Base-by-base conservation (phyloP, 2,797 vertebrate species). In the Jordanella pulchra region DNA sequence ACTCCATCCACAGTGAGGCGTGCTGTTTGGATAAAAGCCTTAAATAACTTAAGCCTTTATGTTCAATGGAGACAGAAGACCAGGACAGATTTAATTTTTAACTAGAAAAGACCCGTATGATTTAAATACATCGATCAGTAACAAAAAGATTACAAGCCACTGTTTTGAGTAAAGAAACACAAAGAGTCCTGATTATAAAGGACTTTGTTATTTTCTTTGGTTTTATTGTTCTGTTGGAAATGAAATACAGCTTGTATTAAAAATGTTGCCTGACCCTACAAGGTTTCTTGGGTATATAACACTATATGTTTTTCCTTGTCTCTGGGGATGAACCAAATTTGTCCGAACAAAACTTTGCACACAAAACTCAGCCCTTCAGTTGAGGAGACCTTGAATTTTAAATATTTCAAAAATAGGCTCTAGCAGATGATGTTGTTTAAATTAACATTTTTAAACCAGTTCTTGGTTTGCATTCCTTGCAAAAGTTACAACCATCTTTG, bases 1-100 rank as follows among this genome's bases (percentile, higher is more conserved):
- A 93, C 86, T 90, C 89, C 81, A 67, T 89, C 77, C 81, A 67
- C 91, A 92, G 82, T 45, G 86, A 93, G 84, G 87, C 87, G 85
- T 92, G 88, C 61, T 87, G 77, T 93, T 87, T 93, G 93, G 93
- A 89, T 77, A 63, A 83, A 78, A 89, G 60, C 72, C 70, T 78
- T 69, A 70, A 88, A 91, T 89, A 80, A 76, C 83, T 80, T 15
- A 27, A 82, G 75, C 79, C 39, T 32, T 66, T 58, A 60, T 55
- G 75, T 84, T 86, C 69, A 65, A 56, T 65, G 50, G 51, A 87
- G 73, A 78, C 65, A 66, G 54, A 61, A 85, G 74, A 66, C 35
- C 7, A 64, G 78, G 64, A 77, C 50, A 65, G 58, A 77, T 81
- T 78, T 81, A 74, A 77, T 64, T 65, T 54, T 45, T 47, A 67